Base-by-base conservation (phyloP, 2,888 invertebrate species). In the Ophion ventricosus region DNA sequence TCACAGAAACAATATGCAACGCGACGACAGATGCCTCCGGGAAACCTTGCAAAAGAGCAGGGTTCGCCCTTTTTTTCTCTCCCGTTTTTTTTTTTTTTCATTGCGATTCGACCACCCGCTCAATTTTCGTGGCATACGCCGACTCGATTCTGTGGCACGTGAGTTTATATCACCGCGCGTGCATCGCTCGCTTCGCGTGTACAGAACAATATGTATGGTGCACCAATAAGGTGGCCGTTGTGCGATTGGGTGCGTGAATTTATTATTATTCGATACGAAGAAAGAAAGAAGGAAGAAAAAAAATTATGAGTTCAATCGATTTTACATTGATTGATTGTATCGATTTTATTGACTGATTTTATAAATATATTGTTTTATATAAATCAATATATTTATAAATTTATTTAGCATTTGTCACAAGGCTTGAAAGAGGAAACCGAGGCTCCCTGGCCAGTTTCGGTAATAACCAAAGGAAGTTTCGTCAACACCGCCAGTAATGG, bases 11-110 rank as follows among this genome's bases (percentile, higher is more conserved):
- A 61, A 23, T 43, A 56, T 59, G 54, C 26, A 56, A 17, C 23
- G 25, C 56, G 86, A 86, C 87, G 82, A 86, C 91, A 90, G 91
- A 91, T 91, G 91, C 88, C 88, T 73, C 49, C 26, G 87, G 82
- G 91, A 91, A 91, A 89, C 89, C 89, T 83, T 87, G 85, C 86
- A 89, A 89, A 77, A 80, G 87, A 84, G 87, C 82, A n/a, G n/a
- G 20, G 35, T 35, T 35, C 7, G 35, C 49, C 49, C 49, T 49
- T 17, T 49, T 49, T 49, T 35, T 40, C 10, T 11, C 49, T 49
- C 14, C 49, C 17, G n/a, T n/a, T n/a, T n/a, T 61, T 70, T 72
- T 79, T 73, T 82, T 78, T 79, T 74, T 72, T 40, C 59, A 29
- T 59, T 70, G 26, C 49, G 69, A 26, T 59, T 54, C 76, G 82